Percentiles rank a stretch among this genome's conserved stretches.
These are phyloP conservation scores for Apoda limacodes DNA, from an alignment of 2,888 invertebrate genomes.

Conservation along the genomic window DNA sequence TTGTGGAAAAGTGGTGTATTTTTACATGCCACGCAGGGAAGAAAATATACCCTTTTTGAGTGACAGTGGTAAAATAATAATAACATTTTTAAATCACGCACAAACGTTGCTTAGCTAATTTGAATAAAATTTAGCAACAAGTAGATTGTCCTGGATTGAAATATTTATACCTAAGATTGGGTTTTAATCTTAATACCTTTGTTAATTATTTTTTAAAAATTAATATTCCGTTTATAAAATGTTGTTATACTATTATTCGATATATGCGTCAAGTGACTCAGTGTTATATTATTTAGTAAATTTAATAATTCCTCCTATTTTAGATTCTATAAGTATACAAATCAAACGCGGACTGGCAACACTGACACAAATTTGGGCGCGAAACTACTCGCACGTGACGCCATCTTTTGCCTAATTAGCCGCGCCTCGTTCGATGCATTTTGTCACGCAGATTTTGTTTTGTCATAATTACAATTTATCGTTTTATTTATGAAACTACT, in stretches of 20 bases:
- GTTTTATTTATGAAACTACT: conserved; percentile 35
- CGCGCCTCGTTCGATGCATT: conserved; percentile 31
- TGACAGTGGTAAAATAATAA: too few relatives aligned
- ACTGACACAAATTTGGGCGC: conserved; percentile 47
- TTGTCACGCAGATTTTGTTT: conserved; percentile 35
- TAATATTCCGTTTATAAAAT: not conserved
- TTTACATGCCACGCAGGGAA: too few relatives aligned
- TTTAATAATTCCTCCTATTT: not conserved
- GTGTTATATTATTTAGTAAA: not conserved
- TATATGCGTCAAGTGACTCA: not conserved
- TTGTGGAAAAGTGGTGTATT: too few relatives aligned
- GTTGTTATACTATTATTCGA: not conserved
- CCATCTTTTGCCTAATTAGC: conserved; percentile 47
- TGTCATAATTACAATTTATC: conserved; percentile 39
- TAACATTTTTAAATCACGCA: too few relatives aligned
- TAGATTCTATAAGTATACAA: not conserved
- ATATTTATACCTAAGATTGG: too few relatives aligned
- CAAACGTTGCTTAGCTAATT: too few relatives aligned
- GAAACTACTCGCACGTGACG: conserved; percentile 40
- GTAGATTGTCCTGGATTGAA: too few relatives aligned
- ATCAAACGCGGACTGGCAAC: conserved; percentile 26
- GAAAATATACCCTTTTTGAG: too few relatives aligned
- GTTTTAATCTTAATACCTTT: too few relatives aligned
- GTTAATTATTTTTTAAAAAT: not conserved
- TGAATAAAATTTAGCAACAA: too few relatives aligned